A percentile compares a stretch with the other conserved stretches of the same genome.
phyloP scores from a whole-genome alignment of 1,140 invertebrate genomes.

The Notospermus geniculatus region DNA sequence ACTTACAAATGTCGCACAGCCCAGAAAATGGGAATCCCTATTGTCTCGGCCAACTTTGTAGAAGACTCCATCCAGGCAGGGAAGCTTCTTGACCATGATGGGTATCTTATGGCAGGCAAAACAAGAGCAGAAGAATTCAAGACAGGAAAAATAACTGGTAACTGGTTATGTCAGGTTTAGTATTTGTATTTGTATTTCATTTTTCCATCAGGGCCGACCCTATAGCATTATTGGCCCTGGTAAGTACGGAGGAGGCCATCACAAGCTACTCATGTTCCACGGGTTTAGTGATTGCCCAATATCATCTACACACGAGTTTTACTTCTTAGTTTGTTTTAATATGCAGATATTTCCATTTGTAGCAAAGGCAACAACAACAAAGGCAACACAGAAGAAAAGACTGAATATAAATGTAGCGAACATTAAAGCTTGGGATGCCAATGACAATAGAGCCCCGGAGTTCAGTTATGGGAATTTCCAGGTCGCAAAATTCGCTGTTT shows the following conservation, averaged over 20 bases:
- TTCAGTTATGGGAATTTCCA: constrained; percentile 22
- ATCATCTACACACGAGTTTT: no score
- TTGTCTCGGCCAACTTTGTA: constrained; percentile 40
- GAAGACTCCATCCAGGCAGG: constrained; percentile 32
- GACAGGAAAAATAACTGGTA: constrained; percentile 41
- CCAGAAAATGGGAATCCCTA: constrained; percentile 37
- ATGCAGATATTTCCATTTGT: no score
- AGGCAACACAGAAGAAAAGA: constrained; percentile 28
- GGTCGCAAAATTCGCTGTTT: constrained; percentile 37
- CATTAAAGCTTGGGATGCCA: constrained; percentile 32
- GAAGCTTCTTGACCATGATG: constrained; percentile 25
- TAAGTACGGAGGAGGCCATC: no score
- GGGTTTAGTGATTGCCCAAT: no score
- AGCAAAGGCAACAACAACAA: neutral
- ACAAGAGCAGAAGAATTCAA: constrained; percentile 36
- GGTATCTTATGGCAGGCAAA: constrained; percentile 32
- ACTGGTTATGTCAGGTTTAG: no score
- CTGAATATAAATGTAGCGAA: constrained; percentile 28
- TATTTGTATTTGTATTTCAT: no score
- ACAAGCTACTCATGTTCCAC: no score
- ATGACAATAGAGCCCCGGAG: constrained; percentile 32
- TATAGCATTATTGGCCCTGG: no score
- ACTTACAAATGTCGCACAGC: constrained; percentile 43
- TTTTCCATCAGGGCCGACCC: no score
- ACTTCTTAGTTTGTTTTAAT: neutral